Conservation (phyloP, 2,113 vertebrate species). For the Trogon surrucura region DNA sequence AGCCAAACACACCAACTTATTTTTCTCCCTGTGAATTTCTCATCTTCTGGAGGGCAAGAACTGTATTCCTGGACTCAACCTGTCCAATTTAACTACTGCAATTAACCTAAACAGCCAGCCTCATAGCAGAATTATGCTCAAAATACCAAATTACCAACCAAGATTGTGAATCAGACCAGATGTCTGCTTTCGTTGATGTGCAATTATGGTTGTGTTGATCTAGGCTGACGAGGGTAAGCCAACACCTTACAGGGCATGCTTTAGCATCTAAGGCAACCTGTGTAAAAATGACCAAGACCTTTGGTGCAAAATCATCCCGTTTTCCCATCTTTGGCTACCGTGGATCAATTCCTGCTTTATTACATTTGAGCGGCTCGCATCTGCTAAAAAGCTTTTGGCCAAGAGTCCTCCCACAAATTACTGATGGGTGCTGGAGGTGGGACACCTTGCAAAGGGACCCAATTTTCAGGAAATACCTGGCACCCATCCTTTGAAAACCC, state of each 20-base stretch:
- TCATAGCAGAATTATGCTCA: neutral
- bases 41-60: neutral
- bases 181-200: neutral
- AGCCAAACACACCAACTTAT: neutral
- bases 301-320: neutral
- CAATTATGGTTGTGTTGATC: neutral
- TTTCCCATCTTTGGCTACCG: neutral
- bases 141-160: neutral
- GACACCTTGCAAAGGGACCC: neutral
- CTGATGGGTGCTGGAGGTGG: neutral
- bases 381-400: neutral
- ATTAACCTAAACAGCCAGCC: neutral
- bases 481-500: neutral
- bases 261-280: neutral
- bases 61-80: neutral
- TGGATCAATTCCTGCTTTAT: neutral
- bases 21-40: neutral
- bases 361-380: neutral
- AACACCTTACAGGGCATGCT: neutral
- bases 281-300: fast-evolving
- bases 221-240: neutral
- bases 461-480: neutral
- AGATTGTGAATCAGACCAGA: neutral
- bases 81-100: neutral
- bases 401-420: neutral